Base-by-base conservation (phyloP, 2,888 invertebrate genomes). In the Eupithecia subfuscata region DNA sequence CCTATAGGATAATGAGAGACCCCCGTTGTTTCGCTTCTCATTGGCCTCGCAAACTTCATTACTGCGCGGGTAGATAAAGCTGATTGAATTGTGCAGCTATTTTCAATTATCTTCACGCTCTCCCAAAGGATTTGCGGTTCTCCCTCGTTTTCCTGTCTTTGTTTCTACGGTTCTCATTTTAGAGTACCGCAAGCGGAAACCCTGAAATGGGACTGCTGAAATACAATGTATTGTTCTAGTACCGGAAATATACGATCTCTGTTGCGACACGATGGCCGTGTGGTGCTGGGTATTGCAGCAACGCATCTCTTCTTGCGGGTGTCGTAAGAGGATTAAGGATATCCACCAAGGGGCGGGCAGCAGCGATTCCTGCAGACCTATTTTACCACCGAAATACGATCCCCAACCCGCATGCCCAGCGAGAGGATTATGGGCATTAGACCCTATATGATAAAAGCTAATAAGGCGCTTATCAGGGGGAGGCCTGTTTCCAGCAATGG, bases 41-140 rank as follows among this genome's bases (percentile, higher is more conserved):
- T 56, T 70, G 70, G 37, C 60, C 60, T 56, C 14, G 60, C 70
- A n/a, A 63, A 67, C 25, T 71, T 80, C 79, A 77, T 79, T 77
- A 78, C 75, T 75, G 70, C 45, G 60, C 71, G 74, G 70, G 64
- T 70, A 78, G 82, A 79, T 79, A 79, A 78, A 78, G 79, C 73
- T 80, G 82, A 83, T 83, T 80, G 80, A 82, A 85, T 87, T 84
- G 75, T 78, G 75, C 84, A 85, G 83, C 85, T 79, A 84, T 86
- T 86, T 88, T 85, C 88, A 89, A 90, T 90, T 89, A 90, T 88
- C 81, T 75, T 73, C 76, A 75, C 73, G 71, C 70, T 30, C 45
- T 77, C 74, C 74, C 74, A 43, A 48, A 74, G 77, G 74, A 65
- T 74, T 75, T 73, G 70, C 67, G 73, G 70, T 70, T 60, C 60